Base-by-base conservation (phyloP, 2,797 vertebrate genomes). In the Poeciliopsis gracilis region DNA sequence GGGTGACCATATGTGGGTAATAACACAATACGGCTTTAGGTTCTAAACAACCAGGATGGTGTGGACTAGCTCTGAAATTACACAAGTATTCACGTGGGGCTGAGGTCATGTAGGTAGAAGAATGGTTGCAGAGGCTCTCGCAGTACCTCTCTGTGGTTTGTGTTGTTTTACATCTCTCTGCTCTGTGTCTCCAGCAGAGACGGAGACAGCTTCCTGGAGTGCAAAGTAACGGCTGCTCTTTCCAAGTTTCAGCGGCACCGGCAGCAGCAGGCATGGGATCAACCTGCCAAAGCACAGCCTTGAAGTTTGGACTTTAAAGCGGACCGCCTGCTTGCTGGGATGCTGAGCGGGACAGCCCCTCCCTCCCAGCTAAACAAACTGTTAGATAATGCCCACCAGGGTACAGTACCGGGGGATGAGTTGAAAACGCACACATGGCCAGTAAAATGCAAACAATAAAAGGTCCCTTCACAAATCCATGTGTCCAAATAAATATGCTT, bases 281-380 rank as follows among this genome's bases (percentile, higher is more conserved):
- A 77, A 75, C 83, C 87, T 81, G 86, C 82, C 82, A 49, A 84
- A 76, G 70, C 67, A 72, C 66, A 84, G 84, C 92, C 88, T 93
- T 94, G 93, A 93, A 95, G 88, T 94, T 95, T 95, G 93, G 89
- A 95, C 95, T 90, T 77, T 77, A 86, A 87, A 86, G 76, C 69
- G 76, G 72, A 79, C 72, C 63, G 61, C 82, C 76, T 76, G 86
- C 84, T 79, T 41, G 47, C 75, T 47, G 76, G 72, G 77, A 70
- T 89, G 85, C 86, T 28, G 76, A 79, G 84, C 85, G 83, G 79
- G 75, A 84, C 77, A 5, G 53, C 86, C 80, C 81, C 78, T 70
- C 43, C 57, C 74, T 87, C 78, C 80, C 87, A 85, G 80, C 79
- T 82, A 88, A 93, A 91, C 88, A 93, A 88, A 83, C 47, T 55